Percentiles rank a stretch among this genome's conserved stretches.
Evolutionary conservation across 2,888 invertebrate genomes (phyloP).

Genomic region (Adineta ricciae): DNA sequence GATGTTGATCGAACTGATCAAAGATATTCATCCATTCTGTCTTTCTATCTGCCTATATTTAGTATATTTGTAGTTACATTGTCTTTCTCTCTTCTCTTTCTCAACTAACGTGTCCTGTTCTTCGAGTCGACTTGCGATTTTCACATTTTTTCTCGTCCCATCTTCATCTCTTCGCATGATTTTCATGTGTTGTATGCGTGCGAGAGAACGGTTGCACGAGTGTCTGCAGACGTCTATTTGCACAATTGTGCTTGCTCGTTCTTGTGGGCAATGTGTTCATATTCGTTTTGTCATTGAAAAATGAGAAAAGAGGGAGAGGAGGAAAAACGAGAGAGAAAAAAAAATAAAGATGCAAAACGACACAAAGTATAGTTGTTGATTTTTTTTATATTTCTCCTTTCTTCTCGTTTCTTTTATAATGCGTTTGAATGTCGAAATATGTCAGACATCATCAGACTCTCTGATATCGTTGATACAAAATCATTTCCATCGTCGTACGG

Average conservation of each 20-base stretch:
- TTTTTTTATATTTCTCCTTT: background rate
- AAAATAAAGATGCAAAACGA: constrained; percentile 9
- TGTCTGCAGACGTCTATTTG: constrained; percentile 11
- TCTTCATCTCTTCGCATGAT: background rate
- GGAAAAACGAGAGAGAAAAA: background rate
- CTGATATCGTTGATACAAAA: background rate
- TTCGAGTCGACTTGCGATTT: constrained; percentile 13
- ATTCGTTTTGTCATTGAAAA: constrained; percentile 15
- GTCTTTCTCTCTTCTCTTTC: constrained; percentile 3
- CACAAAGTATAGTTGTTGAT: background rate
- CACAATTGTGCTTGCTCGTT: background rate
- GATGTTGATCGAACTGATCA: background rate
- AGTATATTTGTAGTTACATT: background rate
- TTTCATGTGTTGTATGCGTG: constrained; percentile 1
- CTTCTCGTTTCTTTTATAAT: background rate
- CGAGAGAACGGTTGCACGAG: background rate
- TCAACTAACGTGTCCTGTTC: background rate
- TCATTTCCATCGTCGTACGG: background rate
- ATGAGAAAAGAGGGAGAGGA: background rate
- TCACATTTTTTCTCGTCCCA: constrained; percentile 2
- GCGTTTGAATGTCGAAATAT: background rate
- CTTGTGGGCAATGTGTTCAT: constrained; percentile 9
- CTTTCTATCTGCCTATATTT: background rate
- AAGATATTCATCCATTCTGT: background rate
- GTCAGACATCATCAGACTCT: background rate